Conservation (phyloP, 2,797 vertebrate genomes). For the Gastrophryne carolinensis region DNA sequence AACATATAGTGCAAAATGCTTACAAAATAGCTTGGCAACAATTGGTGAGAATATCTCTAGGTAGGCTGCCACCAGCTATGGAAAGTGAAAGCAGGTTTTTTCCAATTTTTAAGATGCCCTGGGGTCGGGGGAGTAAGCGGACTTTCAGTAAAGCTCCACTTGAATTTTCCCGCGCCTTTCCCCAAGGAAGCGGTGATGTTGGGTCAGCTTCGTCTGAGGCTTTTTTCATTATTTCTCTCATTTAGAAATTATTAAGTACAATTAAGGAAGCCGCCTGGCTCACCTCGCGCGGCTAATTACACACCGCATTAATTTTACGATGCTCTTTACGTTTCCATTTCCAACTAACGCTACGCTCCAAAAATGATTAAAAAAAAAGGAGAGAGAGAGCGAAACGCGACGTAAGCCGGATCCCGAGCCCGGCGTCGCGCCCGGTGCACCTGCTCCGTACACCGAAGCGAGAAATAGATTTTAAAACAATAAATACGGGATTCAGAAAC, state of each 20-base stretch:
- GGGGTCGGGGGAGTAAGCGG: too few species aligned
- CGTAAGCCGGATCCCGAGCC: background rate
- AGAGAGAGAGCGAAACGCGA: background rate
- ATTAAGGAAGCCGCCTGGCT: background rate
- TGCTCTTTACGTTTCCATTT: background rate
- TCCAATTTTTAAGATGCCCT: too few species aligned
- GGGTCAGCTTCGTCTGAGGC: background rate
- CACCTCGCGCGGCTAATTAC: slow-evolving; percentile 4
- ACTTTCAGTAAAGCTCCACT: too few species aligned
- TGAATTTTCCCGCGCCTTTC: background rate
- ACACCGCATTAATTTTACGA: background rate
- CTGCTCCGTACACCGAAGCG: background rate
- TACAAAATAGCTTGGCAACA: too few species aligned
- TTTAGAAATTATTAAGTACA: slow-evolving; percentile 1
- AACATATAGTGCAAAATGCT: too few species aligned
- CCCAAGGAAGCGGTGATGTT: background rate
- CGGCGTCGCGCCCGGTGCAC: background rate
- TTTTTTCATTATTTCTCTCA: too few species aligned
- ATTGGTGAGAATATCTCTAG: too few species aligned
- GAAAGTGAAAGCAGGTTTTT: too few species aligned
- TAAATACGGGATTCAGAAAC: slow-evolving; percentile 29
- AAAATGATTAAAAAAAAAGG: too few species aligned
- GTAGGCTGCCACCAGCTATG: too few species aligned
- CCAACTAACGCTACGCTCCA: background rate
- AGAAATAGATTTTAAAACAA: slow-evolving; percentile 20